A percentile compares a stretch with the other conserved stretches of the same genome.
Evolutionary conservation across 2,113 vertebrate species (phyloP).

Genomic region (Aplodontia rufa): DNA sequence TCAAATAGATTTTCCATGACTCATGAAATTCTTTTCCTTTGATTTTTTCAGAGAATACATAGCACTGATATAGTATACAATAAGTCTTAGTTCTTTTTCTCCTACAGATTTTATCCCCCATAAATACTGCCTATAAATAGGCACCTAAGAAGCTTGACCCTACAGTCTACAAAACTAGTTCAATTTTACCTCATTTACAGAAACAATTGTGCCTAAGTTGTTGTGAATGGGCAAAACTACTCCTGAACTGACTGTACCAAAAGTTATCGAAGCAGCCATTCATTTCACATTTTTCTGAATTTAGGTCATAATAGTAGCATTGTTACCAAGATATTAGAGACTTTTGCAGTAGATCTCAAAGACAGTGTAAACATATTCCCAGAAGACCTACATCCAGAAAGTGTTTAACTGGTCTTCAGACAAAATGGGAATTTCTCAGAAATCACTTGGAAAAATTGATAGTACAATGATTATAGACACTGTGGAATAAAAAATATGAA

Average conservation of each 20-base stretch:
- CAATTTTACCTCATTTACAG: constrained; percentile 16
- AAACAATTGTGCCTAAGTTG: background rate
- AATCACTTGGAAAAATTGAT: constrained; percentile 17
- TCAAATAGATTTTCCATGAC: background rate
- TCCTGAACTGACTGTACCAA: background rate
- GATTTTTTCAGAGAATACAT: background rate
- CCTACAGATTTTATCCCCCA: background rate
- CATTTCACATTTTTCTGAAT: constrained; percentile 56
- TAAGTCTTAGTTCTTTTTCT: background rate
- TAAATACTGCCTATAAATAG: background rate
- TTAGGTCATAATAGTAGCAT: background rate
- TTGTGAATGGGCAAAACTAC: background rate
- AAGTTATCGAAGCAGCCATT: constrained; percentile 31
- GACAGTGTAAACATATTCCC: background rate
- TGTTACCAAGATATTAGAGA: constrained; percentile 16
- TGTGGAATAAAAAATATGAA: background rate
- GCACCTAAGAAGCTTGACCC: background rate
- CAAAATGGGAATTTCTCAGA: constrained; percentile 24
- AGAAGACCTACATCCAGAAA: background rate
- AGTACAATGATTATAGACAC: background rate
- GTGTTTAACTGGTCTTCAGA: background rate
- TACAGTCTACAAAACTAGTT: background rate
- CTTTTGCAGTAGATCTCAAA: background rate
- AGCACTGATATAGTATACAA: background rate
- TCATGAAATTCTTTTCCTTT: background rate